Conservation (phyloP, 2,113 vertebrate genomes). For the Sterrhoptilus dennistouni region DNA sequence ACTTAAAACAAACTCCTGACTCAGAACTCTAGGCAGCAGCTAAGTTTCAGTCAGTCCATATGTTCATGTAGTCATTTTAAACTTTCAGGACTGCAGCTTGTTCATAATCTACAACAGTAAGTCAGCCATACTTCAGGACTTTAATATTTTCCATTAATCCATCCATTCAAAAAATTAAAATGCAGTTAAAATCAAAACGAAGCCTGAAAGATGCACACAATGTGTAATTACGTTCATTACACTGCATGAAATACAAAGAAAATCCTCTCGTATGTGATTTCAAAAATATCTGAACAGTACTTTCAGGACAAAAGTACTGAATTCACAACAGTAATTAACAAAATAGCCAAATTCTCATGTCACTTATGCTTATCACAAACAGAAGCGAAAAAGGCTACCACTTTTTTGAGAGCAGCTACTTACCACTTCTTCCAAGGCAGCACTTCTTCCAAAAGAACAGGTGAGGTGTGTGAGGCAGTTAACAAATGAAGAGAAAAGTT, state of each 20-base stretch:
- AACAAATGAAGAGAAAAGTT: slow-evolving; percentile 97
- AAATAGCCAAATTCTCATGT: neutral
- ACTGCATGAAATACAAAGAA: neutral
- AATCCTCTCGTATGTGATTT: neutral
- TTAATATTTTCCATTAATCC: neutral
- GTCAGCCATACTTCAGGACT: neutral
- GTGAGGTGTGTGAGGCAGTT: slow-evolving; percentile 97
- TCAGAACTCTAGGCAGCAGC: neutral
- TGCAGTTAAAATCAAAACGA: neutral
- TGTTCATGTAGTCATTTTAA: neutral
- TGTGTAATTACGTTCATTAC: neutral
- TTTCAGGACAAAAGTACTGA: neutral
- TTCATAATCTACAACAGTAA: neutral
- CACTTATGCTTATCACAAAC: neutral
- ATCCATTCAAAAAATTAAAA: neutral
- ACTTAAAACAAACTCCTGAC: neutral
- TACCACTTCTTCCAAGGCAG: slow-evolving; percentile 97
- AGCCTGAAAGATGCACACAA: neutral
- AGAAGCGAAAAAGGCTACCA: neutral
- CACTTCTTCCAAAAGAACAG: slow-evolving; percentile 96
- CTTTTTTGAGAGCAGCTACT: slow-evolving; percentile 48
- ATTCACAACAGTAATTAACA: neutral
- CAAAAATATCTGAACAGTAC: neutral
- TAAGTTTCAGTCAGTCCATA: neutral
- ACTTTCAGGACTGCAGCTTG: neutral